These are phyloP conservation scores for Picus viridis DNA, from an alignment of 2,797 vertebrate species.

Conservation along the genomic window DNA sequence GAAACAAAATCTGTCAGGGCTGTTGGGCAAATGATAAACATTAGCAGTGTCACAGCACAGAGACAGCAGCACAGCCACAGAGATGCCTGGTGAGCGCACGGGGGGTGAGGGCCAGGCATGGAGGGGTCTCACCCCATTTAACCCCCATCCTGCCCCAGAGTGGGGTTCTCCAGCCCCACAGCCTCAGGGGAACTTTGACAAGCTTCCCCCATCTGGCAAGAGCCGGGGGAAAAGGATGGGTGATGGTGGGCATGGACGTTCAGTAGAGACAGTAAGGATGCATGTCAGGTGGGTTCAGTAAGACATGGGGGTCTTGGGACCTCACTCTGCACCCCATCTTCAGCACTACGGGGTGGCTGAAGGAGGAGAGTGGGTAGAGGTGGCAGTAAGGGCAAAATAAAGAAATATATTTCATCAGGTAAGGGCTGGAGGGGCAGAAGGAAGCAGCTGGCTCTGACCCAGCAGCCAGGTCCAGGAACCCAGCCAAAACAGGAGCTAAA, in stretches of 20 bases:
- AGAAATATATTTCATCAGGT: conserved; percentile 73
- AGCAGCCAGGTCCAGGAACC: conserved; percentile 77
- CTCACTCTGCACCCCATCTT: background rate
- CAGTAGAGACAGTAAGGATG: fast-evolving
- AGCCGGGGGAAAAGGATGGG: background rate
- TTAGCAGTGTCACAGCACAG: conserved; percentile 70
- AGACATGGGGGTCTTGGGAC: background rate
- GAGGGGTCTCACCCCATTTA: background rate
- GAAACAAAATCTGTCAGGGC: conserved; percentile 87
- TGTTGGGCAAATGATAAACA: conserved; percentile 89
- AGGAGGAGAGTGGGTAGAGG: background rate
- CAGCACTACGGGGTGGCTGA: background rate
- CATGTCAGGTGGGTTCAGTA: fast-evolving
- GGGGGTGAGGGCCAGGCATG: conserved; percentile 47
- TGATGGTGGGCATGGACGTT: fast-evolving
- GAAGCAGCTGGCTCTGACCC: conserved; percentile 69
- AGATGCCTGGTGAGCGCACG: conserved; percentile 55
- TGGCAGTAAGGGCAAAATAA: background rate
- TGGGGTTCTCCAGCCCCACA: background rate
- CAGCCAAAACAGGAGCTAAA: conserved; percentile 87
- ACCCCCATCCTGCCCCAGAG: background rate
- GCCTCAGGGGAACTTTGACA: conserved; percentile 51
- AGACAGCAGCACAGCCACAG: conserved; percentile 70
- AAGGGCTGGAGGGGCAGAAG: conserved; percentile 31
- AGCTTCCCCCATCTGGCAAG: conserved; percentile 22